Evolutionary conservation across 2,797 vertebrate species (phyloP).

Genomic region (Merluccius polli): DNA sequence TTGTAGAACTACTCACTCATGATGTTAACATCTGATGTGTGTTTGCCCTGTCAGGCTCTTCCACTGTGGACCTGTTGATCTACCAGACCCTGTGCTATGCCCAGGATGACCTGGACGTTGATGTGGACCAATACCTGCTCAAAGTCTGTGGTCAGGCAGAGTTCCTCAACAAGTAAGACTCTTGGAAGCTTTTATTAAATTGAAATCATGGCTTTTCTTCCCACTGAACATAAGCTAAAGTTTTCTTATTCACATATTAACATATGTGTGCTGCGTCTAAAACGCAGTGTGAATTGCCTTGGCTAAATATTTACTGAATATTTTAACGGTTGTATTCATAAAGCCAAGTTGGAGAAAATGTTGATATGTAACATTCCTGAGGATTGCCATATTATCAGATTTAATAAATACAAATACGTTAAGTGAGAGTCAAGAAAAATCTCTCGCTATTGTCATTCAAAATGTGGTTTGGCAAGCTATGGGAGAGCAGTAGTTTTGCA

Average conservation of each 20-base stretch:
- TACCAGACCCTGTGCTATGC: conserved; percentile 93
- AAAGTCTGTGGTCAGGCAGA: conserved; percentile 91
- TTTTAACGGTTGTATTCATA: background rate
- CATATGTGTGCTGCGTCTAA: too few relatives aligned
- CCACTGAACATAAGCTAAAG: background rate
- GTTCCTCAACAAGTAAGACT: conserved; percentile 88
- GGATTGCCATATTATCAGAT: background rate
- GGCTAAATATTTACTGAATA: background rate
- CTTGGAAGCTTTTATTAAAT: background rate
- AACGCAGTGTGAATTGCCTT: too few relatives aligned
- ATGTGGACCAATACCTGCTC: conserved; percentile 84
- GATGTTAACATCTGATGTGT: background rate
- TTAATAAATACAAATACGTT: background rate
- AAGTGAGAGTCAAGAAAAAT: background rate
- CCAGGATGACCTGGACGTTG: conserved; percentile 81
- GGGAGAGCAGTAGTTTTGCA: background rate
- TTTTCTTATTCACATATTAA: background rate
- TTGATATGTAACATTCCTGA: background rate
- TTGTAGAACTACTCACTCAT: background rate
- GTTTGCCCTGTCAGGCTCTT: conserved; percentile 74
- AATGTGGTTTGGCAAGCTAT: background rate
- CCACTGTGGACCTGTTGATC: conserved; percentile 90
- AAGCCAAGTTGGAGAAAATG: background rate
- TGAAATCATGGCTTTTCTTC: background rate
- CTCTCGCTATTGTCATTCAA: background rate